Percentiles rank a stretch among this genome's conserved stretches.
phyloP scores from a whole-genome alignment of 2,113 vertebrate species.

The Nettapus auritus region DNA sequence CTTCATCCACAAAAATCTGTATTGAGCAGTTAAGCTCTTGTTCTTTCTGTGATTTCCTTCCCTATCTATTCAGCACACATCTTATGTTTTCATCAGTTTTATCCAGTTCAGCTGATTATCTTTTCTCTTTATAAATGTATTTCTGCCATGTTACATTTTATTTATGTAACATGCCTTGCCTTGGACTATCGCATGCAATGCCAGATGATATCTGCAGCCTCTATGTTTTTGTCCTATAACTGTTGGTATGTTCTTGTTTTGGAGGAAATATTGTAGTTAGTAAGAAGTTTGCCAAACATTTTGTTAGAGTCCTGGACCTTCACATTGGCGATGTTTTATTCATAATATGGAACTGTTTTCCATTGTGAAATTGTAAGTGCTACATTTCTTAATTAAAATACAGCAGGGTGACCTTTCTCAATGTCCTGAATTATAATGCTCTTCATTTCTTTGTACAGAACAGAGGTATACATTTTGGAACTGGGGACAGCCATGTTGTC shows the following conservation, averaged over 20 bases:
- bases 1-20: not conserved
- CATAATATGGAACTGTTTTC: not conserved
- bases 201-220: not conserved
- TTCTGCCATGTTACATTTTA: not conserved
- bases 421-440: not conserved
- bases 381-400: not conserved
- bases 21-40: not conserved
- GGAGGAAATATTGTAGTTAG: not conserved
- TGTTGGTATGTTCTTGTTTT: not conserved
- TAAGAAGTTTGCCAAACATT: not conserved
- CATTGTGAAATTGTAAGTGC: not conserved
- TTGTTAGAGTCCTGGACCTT: not conserved
- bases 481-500: not conserved
- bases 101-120: not conserved
- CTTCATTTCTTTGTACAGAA: not conserved
- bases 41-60: not conserved
- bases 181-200: not conserved
- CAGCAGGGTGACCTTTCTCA: not conserved
- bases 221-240: not conserved
- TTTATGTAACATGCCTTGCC: fast-evolving
- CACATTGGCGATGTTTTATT: not conserved
- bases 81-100: not conserved
- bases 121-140: not conserved
- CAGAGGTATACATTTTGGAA: not conserved
- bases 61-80: not conserved